These are phyloP conservation scores for Eufriesea mexicana DNA, from an alignment of 1,140 invertebrate genomes.

Conservation along the genomic window DNA sequence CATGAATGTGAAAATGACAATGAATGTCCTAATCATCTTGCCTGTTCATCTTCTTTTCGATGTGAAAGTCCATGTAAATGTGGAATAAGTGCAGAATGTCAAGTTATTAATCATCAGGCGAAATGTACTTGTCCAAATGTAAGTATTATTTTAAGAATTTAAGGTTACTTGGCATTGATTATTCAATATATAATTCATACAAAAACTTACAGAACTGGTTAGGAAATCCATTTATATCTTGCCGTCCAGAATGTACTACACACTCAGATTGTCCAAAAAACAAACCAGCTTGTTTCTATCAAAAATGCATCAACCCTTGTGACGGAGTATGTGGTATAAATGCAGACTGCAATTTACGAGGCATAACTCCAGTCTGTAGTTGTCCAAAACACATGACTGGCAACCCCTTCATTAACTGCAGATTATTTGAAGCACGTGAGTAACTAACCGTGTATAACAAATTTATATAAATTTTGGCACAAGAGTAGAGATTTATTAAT, in stretches of 20 bases:
- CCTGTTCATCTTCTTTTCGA: slow-evolving; percentile 88
- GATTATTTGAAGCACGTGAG: slow-evolving; percentile 89
- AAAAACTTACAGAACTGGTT: slow-evolving; percentile 85
- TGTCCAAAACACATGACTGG: slow-evolving; percentile 94
- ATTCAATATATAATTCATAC: not conserved
- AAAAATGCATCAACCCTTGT: slow-evolving; percentile 91
- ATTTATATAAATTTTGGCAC: not conserved
- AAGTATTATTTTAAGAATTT: slow-evolving; percentile 53
- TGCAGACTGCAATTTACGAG: slow-evolving; percentile 89
- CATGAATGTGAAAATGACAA: slow-evolving; percentile 90
- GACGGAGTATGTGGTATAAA: slow-evolving; percentile 90
- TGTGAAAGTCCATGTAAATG: slow-evolving; percentile 92
- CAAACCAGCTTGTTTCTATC: slow-evolving; percentile 91
- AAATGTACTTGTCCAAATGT: slow-evolving; percentile 92
- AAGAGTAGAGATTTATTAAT: not conserved
- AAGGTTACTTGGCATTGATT: not conserved
- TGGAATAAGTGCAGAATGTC: slow-evolving; percentile 90
- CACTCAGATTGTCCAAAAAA: slow-evolving; percentile 89
- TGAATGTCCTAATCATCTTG: slow-evolving; percentile 87
- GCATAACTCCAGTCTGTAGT: slow-evolving; percentile 90
- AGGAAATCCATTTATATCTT: slow-evolving; percentile 88
- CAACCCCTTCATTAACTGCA: slow-evolving; percentile 91
- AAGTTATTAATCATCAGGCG: slow-evolving; percentile 89
- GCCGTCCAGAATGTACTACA: slow-evolving; percentile 88
- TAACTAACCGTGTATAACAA: slow-evolving; percentile 35